A percentile compares a stretch with the other conserved stretches of the same genome.
These are phyloP conservation scores for Carcharodon carcharias DNA, from an alignment of 2,797 vertebrate genomes.

Conservation along the genomic window DNA sequence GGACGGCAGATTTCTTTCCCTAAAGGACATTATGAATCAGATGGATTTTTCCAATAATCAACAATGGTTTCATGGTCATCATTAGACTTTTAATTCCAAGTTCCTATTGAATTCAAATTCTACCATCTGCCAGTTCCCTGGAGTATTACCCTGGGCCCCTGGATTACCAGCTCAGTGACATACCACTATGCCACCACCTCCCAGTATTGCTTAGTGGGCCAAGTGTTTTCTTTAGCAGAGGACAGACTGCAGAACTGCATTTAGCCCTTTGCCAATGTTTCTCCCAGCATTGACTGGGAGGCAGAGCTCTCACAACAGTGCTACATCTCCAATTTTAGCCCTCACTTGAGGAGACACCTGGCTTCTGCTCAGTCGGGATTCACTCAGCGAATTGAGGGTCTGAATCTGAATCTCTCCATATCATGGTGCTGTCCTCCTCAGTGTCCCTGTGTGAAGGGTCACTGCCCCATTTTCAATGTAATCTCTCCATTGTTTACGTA, in stretches of 20 bases:
- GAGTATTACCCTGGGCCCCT: no score
- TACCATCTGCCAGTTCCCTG: no score
- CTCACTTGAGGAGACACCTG: background rate
- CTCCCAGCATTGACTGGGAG: background rate
- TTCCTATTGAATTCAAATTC: no score
- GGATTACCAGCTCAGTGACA: no score
- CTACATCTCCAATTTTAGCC: background rate
- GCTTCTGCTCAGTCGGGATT: background rate
- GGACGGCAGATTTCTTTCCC: no score
- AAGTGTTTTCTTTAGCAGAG: background rate
- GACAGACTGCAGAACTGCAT: background rate
- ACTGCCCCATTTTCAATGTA: background rate
- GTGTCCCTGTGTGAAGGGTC: background rate
- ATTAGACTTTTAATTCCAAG: no score
- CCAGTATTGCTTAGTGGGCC: background rate
- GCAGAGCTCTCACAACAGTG: background rate
- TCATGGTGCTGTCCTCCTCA: background rate
- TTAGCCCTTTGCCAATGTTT: background rate
- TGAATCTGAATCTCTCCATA: background rate
- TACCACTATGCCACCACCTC: background rate
- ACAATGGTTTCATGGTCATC: no score
- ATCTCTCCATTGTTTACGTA: background rate
- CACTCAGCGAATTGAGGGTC: background rate
- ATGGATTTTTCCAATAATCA: no score
- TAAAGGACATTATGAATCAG: no score